Percentiles rank a stretch among this genome's conserved stretches.
These are phyloP conservation scores for Dryobotodes eremita DNA, from an alignment of 2,888 invertebrate species.

Conservation along the genomic window DNA sequence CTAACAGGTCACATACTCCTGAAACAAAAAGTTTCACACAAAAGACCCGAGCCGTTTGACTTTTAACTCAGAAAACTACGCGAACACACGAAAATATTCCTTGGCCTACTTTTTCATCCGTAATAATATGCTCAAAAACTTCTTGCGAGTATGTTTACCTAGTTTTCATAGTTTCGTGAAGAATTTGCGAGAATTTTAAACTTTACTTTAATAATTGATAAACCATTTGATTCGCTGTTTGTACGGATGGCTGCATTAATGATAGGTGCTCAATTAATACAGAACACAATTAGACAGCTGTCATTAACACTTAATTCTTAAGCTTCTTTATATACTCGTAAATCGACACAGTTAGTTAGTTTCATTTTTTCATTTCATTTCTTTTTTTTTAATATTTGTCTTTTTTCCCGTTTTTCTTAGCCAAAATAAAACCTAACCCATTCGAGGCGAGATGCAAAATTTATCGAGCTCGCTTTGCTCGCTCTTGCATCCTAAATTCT, in stretches of 20 bases:
- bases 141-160: neutral
- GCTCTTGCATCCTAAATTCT: too few species aligned
- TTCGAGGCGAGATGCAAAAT: too few species aligned
- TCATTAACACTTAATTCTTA: too few species aligned
- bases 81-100: constrained; percentile 30
- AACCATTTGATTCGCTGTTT: neutral
- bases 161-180: neutral
- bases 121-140: constrained; percentile 6
- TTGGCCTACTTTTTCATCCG: constrained; percentile 23
- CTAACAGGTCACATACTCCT: constrained; percentile 8
- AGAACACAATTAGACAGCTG: too few species aligned
- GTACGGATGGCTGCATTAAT: neutral
- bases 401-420: too few species aligned
- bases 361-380: too few species aligned
- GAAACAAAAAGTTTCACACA: constrained; percentile 21
- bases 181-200: neutral
- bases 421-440: too few species aligned
- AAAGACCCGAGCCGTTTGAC: neutral
- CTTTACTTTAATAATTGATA: neutral
- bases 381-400: too few species aligned
- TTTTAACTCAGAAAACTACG: constrained; percentile 21
- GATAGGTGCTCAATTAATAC: neutral
- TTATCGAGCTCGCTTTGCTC: too few species aligned
- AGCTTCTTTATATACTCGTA: too few species aligned
- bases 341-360: too few species aligned